Evolutionary conservation across 2,113 vertebrate species (phyloP).

Genomic region (Podarcis muralis): DNA sequence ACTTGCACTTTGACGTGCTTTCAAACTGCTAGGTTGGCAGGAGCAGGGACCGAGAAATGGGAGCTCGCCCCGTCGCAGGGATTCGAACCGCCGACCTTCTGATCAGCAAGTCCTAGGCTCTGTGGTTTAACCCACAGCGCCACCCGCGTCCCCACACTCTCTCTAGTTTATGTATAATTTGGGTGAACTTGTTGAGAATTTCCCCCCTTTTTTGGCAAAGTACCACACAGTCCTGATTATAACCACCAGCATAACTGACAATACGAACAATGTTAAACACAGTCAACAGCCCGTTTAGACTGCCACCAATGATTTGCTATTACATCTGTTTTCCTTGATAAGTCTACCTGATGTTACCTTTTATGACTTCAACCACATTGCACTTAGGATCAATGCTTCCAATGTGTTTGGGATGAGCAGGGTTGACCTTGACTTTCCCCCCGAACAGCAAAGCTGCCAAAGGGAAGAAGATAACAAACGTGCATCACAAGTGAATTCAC

Average conservation of each 20-base stretch:
- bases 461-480: slow-evolving; percentile 48
- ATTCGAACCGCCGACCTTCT: too few relatives aligned
- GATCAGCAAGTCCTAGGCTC: too few relatives aligned
- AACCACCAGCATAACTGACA: not conserved
- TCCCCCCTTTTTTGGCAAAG: not conserved
- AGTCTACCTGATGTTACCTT: slow-evolving; percentile 78
- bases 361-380: slow-evolving; percentile 89
- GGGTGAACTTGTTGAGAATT: not conserved
- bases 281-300: not conserved
- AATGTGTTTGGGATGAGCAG: slow-evolving; percentile 95
- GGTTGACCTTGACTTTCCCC: slow-evolving; percentile 88
- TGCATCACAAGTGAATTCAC: slow-evolving; percentile 15
- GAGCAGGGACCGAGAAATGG: too few relatives aligned
- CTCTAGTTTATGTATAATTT: not conserved
- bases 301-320: not conserved
- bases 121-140: too few relatives aligned
- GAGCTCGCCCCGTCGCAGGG: too few relatives aligned
- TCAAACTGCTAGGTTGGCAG: too few relatives aligned
- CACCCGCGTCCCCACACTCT: too few relatives aligned
- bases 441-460: slow-evolving; percentile 91
- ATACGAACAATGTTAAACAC: not conserved
- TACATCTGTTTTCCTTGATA: not conserved
- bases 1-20: too few relatives aligned
- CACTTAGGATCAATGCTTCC: slow-evolving; percentile 96
- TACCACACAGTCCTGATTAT: not conserved